Base-by-base conservation (phyloP, 2,113 vertebrate species). In the Leuciscus idus region DNA sequence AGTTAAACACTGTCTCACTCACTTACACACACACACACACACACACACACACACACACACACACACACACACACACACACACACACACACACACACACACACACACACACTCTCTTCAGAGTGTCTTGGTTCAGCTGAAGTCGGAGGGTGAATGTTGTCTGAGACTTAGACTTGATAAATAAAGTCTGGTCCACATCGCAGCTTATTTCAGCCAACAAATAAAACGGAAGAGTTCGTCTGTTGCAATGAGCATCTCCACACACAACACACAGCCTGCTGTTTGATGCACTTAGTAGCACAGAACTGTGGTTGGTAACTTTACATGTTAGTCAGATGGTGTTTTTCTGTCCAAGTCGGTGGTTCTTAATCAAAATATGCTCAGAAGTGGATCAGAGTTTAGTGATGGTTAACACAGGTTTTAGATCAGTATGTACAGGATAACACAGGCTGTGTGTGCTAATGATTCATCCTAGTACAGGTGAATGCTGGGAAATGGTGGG, bases 1-100 rank as follows among this genome's bases (percentile, higher is more conserved):
- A 30, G 52, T 43, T 19, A 86, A 88, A 86, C 73, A 80, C 57
- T 74, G 19, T 50, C 26, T 30, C 64, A 68, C 64, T 15, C 64
- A 68, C 64, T 15, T 1, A 12, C 52, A 21, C 48, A 19, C 15
- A 12, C n/a, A 36, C 33, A 36, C 33, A 36, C 33, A 33, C 33
- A 33, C 33, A 33, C 33, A 33, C 33, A 33, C 33, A 33, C 33
- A 33, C 33, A 33, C 33, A 33, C 33, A 33, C 33, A 33, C 33
- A 36, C 36, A 36, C 36, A 36, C 36, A 5, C 36, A 36, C 36
- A 36, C 36, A 36, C 36, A 36, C 33, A 33, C 33, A 33, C 30
- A 33, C 30, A 33, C 30, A 33, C 30, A 33, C 30, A 33, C 30
- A 33, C 30, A 33, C 30, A 33, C 30, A 12, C 76, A 12, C 48